phyloP scores from a whole-genome alignment of 2,113 vertebrate species.

The Sphyrna mokarran region DNA sequence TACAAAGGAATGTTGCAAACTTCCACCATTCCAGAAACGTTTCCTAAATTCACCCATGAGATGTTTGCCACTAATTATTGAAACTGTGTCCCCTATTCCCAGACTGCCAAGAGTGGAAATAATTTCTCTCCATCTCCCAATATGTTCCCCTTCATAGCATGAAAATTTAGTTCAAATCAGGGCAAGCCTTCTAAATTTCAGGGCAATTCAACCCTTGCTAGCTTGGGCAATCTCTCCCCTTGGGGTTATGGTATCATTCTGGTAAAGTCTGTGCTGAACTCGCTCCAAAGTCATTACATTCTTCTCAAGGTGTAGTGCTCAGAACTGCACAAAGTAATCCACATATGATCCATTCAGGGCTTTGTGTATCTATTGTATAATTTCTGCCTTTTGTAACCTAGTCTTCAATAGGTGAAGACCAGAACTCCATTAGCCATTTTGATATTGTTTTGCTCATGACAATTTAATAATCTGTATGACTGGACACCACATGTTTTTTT shows the following conservation, averaged over 20 bases:
- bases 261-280: not conserved
- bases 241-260: not conserved
- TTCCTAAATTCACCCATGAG: not conserved
- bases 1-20: not conserved
- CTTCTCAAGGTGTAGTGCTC: not conserved
- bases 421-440: not conserved
- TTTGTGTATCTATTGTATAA: not conserved
- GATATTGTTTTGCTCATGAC: not conserved
- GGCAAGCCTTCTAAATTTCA: not conserved
- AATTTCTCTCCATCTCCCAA: not conserved
- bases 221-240: not conserved
- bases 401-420: not conserved
- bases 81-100: not conserved
- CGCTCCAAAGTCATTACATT: not conserved
- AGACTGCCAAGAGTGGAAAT: not conserved
- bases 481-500: not conserved
- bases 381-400: not conserved
- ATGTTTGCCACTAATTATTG: not conserved
- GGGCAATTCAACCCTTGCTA: not conserved
- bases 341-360: not conserved
- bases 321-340: not conserved
- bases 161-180: not conserved
- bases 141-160: not conserved
- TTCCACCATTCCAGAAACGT: not conserved
- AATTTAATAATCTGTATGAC: not conserved